These are phyloP conservation scores for Micromesistius poutassou DNA, from an alignment of 2,797 vertebrate species.

Conservation along the genomic window DNA sequence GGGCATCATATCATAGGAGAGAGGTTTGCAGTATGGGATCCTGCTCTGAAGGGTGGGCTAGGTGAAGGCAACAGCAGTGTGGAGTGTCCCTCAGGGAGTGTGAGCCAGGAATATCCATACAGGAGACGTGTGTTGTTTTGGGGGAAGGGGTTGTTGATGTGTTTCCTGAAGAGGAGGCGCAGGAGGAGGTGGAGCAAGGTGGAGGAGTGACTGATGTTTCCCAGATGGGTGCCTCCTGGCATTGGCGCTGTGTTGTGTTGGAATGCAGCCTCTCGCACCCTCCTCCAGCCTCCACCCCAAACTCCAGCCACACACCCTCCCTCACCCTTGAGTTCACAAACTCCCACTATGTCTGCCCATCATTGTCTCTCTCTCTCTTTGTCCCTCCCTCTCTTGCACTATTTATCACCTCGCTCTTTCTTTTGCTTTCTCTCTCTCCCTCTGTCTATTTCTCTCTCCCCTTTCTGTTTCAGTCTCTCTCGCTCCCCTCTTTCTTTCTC, in stretches of 20 bases:
- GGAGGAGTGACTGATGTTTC: slow-evolving; percentile 49
- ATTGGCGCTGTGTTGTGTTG: slow-evolving; percentile 50
- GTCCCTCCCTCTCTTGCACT: neutral
- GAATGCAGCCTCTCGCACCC: slow-evolving; percentile 55
- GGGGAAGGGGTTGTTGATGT: slow-evolving; percentile 45
- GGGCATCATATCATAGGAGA: neutral
- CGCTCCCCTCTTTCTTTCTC: neutral
- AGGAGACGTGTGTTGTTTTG: slow-evolving; percentile 4
- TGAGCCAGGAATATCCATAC: neutral
- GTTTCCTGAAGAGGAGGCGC: slow-evolving; percentile 18
- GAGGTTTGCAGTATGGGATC: no score
- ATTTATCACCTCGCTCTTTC: neutral
- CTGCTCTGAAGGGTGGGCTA: no score
- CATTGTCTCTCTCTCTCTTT: neutral
- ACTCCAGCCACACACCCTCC: neutral
- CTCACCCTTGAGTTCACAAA: neutral
- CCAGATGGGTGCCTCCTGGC: slow-evolving; percentile 62
- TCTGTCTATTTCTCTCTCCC: neutral
- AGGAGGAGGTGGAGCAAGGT: slow-evolving; percentile 6
- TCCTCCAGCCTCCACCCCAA: slow-evolving; percentile 23
- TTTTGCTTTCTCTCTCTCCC: neutral
- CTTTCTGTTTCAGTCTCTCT: neutral
- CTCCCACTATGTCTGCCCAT: neutral
- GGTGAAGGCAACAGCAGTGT: neutral
- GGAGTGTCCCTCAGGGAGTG: neutral